phyloP scores from a whole-genome alignment of 2,113 vertebrate genomes.

The Corythornis madagascariensis region DNA sequence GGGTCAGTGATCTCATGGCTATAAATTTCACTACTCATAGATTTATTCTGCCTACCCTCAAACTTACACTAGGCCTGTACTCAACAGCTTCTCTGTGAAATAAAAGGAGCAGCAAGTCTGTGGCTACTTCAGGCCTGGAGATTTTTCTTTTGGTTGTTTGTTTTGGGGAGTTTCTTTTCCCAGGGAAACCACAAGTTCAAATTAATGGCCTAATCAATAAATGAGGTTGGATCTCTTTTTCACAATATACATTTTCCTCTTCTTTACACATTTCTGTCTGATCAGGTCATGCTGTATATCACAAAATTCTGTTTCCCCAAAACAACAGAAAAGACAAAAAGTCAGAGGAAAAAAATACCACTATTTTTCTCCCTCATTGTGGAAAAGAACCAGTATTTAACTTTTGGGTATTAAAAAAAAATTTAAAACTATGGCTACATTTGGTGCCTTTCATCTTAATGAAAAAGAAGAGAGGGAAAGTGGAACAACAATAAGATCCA shows the following conservation, averaged over 20 bases:
- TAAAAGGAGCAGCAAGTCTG: background rate
- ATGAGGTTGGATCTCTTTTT: background rate
- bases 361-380: background rate
- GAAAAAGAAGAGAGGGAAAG: background rate
- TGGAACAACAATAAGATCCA: background rate
- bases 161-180: background rate
- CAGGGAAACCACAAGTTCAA: background rate
- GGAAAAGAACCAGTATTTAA: background rate
- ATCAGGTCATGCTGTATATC: background rate
- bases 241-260: background rate
- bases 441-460: background rate
- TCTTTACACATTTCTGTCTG: background rate
- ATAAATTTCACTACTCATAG: background rate
- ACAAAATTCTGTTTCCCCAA: background rate
- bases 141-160: background rate
- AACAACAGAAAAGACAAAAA: background rate
- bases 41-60: background rate
- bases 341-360: background rate
- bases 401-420: background rate
- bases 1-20: background rate
- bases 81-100: background rate
- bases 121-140: background rate
- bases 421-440: background rate
- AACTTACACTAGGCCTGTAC: background rate
- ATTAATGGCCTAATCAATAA: background rate